A percentile compares a stretch with the other conserved stretches of the same genome.
phyloP scores from a whole-genome alignment of 92 coral and sea anemone genomes.

The Palythoa grandis region DNA sequence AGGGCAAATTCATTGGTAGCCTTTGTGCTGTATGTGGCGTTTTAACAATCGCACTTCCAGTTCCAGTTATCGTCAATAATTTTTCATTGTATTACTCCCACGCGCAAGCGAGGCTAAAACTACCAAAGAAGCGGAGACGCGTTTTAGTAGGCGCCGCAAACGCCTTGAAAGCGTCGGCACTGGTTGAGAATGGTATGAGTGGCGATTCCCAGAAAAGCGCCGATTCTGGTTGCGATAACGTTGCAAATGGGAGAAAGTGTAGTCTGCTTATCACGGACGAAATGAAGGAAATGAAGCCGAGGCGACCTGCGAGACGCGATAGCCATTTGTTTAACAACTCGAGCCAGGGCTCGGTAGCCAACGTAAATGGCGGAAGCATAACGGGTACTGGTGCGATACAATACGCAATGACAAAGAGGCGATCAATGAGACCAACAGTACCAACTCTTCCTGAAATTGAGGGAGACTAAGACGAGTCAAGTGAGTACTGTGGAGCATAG shows the following conservation, averaged over 20 bases:
- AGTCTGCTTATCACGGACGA: slow-evolving; percentile 90
- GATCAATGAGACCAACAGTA: slow-evolving; percentile 92
- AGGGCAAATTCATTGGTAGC: slow-evolving; percentile 84
- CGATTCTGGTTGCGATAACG: slow-evolving; percentile 81
- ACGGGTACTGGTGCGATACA: slow-evolving; percentile 41
- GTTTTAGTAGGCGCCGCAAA: slow-evolving; percentile 83
- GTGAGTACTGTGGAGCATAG: background rate
- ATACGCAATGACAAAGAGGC: slow-evolving; percentile 87
- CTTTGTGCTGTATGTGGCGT: slow-evolving; percentile 95
- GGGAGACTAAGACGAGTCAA: slow-evolving; percentile 36
- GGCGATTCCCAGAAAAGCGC: slow-evolving; percentile 77
- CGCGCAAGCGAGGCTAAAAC: slow-evolving; percentile 93
- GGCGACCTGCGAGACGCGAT: slow-evolving; percentile 86
- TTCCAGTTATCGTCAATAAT: slow-evolving; percentile 94
- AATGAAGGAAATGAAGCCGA: slow-evolving; percentile 70
- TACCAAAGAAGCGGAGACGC: slow-evolving; percentile 93
- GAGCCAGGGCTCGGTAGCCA: slow-evolving; percentile 50
- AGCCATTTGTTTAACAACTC: slow-evolving; percentile 85
- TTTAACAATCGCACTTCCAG: slow-evolving; percentile 95
- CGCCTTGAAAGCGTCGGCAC: slow-evolving; percentile 80
- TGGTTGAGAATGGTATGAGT: slow-evolving; percentile 89
- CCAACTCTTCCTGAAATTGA: slow-evolving; percentile 94
- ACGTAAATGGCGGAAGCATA: slow-evolving; percentile 29
- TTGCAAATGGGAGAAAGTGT: slow-evolving; percentile 69
- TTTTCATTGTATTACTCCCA: slow-evolving; percentile 94